A percentile compares a stretch with the other conserved stretches of the same genome.
These are phyloP conservation scores for Caenorhabditis briggsae DNA, from an alignment of 1,140 invertebrate species.

Conservation along the genomic window DNA sequence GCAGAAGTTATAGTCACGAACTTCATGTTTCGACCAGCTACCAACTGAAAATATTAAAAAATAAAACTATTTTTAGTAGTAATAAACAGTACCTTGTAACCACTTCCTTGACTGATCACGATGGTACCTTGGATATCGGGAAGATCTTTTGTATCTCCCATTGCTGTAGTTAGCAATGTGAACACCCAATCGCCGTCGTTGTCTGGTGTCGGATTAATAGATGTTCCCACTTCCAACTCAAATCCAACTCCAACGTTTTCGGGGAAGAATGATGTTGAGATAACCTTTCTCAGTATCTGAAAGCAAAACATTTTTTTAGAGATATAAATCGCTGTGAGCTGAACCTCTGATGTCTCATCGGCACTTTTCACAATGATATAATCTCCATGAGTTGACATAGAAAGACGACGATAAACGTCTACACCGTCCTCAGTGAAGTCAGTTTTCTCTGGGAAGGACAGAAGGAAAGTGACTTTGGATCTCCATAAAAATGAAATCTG, in stretches of 20 bases:
- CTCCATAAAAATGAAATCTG: constrained; percentile 11
- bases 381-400: not conserved
- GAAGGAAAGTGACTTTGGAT: not conserved
- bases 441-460: not conserved
- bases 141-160: not conserved
- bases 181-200: not conserved
- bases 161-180: not conserved
- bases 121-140: not conserved
- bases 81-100: not conserved
- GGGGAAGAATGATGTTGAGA: constrained; percentile 1
- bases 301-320: not conserved
- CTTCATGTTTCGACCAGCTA: not conserved
- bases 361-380: not conserved
- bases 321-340: no score
- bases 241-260: constrained; percentile 18
- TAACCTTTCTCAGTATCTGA: not conserved
- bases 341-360: not conserved
- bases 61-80: no score
- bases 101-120: not conserved
- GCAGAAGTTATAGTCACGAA: not conserved
- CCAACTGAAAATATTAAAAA: not conserved
- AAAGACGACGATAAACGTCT: not conserved
- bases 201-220: not conserved
- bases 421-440: not conserved
- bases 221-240: not conserved